Evolutionary conservation across 2,888 invertebrate species (phyloP).

Genomic region (Serripes groenlandicus): DNA sequence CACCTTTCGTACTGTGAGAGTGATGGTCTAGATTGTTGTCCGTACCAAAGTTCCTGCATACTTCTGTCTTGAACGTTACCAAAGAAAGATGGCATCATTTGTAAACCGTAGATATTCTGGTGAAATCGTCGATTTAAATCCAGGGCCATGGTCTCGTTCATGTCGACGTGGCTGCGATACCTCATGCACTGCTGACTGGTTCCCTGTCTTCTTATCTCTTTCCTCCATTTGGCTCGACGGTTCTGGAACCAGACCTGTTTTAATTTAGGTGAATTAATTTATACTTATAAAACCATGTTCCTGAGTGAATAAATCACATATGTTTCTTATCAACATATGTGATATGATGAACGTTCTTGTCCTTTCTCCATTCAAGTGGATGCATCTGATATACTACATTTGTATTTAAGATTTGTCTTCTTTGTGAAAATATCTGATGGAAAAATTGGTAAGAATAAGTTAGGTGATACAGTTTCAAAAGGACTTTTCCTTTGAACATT

Average conservation of each 20-base stretch:
- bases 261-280: too few relatives aligned
- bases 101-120: constrained; percentile 34
- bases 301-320: too few relatives aligned
- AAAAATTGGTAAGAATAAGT: too few relatives aligned
- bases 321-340: too few relatives aligned
- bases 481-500: too few relatives aligned
- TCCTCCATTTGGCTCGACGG: constrained; percentile 68
- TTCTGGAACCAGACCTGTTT: constrained; percentile 72
- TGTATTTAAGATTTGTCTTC: too few relatives aligned
- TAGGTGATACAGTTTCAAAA: too few relatives aligned
- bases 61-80: constrained; percentile 26
- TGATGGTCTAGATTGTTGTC: constrained; percentile 24
- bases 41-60: constrained; percentile 50
- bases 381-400: too few relatives aligned
- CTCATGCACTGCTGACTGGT: constrained; percentile 14
- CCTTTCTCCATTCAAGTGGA: too few relatives aligned
- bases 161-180: constrained; percentile 34
- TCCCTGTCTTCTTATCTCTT: constrained; percentile 51
- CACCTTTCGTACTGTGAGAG: constrained; percentile 33
- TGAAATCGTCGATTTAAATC: constrained; percentile 44
- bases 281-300: too few relatives aligned
- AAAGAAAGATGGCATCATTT: constrained; percentile 36
- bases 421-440: too few relatives aligned
- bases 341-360: too few relatives aligned
- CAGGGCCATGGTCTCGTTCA: constrained; percentile 19